These are phyloP conservation scores for Melanargia galathea DNA, from an alignment of 2,888 invertebrate species.

Conservation along the genomic window DNA sequence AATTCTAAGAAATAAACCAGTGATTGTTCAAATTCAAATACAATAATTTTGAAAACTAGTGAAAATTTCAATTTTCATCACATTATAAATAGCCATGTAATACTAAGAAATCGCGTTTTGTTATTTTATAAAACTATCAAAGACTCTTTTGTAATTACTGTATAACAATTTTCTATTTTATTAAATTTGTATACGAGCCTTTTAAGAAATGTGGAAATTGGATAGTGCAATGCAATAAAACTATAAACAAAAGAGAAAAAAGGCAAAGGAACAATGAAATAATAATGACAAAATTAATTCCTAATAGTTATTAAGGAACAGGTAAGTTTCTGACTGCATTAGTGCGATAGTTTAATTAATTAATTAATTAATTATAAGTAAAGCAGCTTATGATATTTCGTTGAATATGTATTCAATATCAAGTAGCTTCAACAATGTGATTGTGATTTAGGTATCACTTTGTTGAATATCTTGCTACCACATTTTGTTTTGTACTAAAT, in stretches of 20 bases:
- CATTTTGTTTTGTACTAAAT: constrained; percentile 13
- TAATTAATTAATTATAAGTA: too few species aligned
- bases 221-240: constrained; percentile 7
- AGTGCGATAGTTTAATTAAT: constrained; percentile 26
- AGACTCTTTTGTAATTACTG: not conserved
- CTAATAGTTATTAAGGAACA: constrained; percentile 30
- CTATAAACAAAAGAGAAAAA: too few species aligned
- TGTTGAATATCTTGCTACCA: constrained; percentile 22
- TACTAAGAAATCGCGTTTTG: too few species aligned
- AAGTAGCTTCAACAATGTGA: constrained; percentile 24
- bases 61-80: too few species aligned
- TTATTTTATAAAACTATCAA: too few species aligned
- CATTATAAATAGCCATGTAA: too few species aligned
- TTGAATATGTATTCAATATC: constrained; percentile 8
- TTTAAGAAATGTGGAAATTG: constrained; percentile 1
- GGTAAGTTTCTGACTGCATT: constrained; percentile 30
- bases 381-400: constrained; percentile 27
- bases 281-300: constrained; percentile 33
- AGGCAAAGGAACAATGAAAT: constrained; percentile 2
- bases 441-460: constrained; percentile 18
- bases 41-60: too few species aligned
- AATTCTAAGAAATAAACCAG: too few species aligned
- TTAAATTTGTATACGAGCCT: constrained; percentile 4
- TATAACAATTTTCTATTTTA: not conserved
- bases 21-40: too few species aligned